Base-by-base conservation (phyloP, 2,797 vertebrate species). In the Tarsius wallacei region DNA sequence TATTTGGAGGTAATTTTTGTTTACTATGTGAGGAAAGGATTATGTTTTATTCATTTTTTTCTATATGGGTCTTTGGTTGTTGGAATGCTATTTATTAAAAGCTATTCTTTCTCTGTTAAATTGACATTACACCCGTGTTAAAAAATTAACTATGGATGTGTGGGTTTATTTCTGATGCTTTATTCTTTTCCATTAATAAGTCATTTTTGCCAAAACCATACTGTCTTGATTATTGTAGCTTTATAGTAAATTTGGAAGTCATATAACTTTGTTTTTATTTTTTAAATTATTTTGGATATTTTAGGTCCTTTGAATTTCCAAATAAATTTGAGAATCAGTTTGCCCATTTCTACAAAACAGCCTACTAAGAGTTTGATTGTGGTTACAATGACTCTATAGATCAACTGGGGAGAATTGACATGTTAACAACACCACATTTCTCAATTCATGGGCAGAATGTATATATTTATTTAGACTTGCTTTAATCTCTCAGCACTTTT, bases 1-100 rank as follows among this genome's bases (percentile, higher is more conserved):
- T n/a, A 71, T 31, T 71, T 70, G 51, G 31, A 80, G 31, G 24
- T 70, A 71, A 87, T 57, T 80, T 86, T 93, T 90, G n/a, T 70
- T 68, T 78, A 33, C 11, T 19, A 5, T 73, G 53, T 70, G 53
- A 63, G 24, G 57, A 87, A 51, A 81, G n/a, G 4, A 24, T 53
- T 13, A 14, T 31, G 42, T 87, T 87, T 59, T 55, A 15, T 0
- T 88, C 57, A 57, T 49, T 51, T 93, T 51, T 57, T 64, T 73
- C 64, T 64, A 21, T 22, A 61, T 22, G 28, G 19, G 28, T 28
- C 74, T 24, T 80, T 2, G 15, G n/a, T 81, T 61, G 24, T 53
- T 71, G 17, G 13, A 71, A 26, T 10, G 17, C 14, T 24, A n/a
- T 53, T 63, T 71, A 21, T 51, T 53, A 64, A 61, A 36, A 87